Evolutionary conservation across 1,140 invertebrate species (phyloP), one percentile per base, ranked within the genome.

Genomic region (Vollenhovia emeryi): DNA sequence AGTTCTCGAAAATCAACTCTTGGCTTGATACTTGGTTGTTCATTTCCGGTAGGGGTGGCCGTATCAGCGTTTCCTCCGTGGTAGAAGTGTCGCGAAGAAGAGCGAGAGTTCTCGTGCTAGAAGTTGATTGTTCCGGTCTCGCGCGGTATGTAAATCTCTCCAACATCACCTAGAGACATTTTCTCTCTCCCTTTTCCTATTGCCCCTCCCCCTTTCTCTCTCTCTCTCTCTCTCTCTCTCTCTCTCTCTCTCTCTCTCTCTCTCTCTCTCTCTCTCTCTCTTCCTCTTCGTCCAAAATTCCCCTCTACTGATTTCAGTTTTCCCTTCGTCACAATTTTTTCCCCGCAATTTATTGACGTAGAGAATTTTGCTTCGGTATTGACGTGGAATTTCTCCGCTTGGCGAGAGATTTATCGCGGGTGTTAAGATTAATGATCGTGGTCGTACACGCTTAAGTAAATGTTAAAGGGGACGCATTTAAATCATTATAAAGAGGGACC

Each of bases 81-180:
- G 9, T 66, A 24, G 55, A 86, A 86, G 36, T 82, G 43, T 86
- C 45, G 21, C 57, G 57, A 71, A 69, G 55, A 68, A 71, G 50
- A 73, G 43, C 33, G 55, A 85, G 86, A 57, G 75, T 87, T 85
- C 66, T 52, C 21, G 21, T 30, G 48, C 43, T 55, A 82, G 68
- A 50, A 73, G 64, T 73, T 73, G 74, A 73, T 79, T 87, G 86
- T 87, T 87, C 74, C 86, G 66, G 57, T 79, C 30, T 79, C 48
- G 27, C 59, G 43, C 45, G 64, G 64, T 78, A 80, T 87, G 74
- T 74, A 87, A 87, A 87, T 87, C 57, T 85, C 13, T n/a, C 7
- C 50, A 33, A 73, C 36, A 45, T 82, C 78, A 50, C 0, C 33
- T 48, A 24, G 18, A 45, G 27, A 82, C 73, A 59, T 40, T 73